Conservation (phyloP, 2,888 invertebrate genomes). For the Tetranychus truncatus region DNA sequence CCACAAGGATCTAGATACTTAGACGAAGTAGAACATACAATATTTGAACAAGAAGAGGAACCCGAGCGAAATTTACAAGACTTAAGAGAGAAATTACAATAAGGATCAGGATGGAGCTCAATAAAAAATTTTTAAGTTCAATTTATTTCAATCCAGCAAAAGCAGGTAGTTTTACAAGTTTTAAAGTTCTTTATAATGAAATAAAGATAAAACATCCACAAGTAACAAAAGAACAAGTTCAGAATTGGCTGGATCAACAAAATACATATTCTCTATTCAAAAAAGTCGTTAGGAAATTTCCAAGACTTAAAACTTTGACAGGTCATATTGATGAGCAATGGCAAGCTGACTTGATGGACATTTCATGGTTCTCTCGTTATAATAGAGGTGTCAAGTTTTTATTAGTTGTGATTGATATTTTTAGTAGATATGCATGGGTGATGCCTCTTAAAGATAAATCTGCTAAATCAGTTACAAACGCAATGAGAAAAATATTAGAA, state of each 20-base stretch:
- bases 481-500: constrained; percentile 23
- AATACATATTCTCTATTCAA: constrained; percentile 21
- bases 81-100: too few species aligned
- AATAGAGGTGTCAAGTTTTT: constrained; percentile 27
- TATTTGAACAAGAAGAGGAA: too few species aligned
- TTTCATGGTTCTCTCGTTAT: constrained; percentile 3
- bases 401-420: constrained; percentile 28
- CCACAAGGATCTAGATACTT: too few species aligned
- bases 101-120: too few species aligned
- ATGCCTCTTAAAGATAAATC: constrained; percentile 27
- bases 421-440: constrained; percentile 27
- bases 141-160: too few species aligned
- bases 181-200: not conserved
- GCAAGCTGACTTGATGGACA: constrained; percentile 27
- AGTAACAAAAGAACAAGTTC: constrained; percentile 12
- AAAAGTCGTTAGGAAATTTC: constrained; percentile 16
- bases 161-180: not conserved
- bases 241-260: constrained; percentile 19
- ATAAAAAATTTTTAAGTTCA: too few species aligned
- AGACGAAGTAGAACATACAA: too few species aligned
- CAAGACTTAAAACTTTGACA: constrained; percentile 22
- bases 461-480: constrained; percentile 14
- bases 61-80: too few species aligned
- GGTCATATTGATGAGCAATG: constrained; percentile 27
- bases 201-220: not conserved